These are phyloP conservation scores for Virgularia gustaviana DNA, from an alignment of 92 coral and sea anemone species.

Conservation along the genomic window DNA sequence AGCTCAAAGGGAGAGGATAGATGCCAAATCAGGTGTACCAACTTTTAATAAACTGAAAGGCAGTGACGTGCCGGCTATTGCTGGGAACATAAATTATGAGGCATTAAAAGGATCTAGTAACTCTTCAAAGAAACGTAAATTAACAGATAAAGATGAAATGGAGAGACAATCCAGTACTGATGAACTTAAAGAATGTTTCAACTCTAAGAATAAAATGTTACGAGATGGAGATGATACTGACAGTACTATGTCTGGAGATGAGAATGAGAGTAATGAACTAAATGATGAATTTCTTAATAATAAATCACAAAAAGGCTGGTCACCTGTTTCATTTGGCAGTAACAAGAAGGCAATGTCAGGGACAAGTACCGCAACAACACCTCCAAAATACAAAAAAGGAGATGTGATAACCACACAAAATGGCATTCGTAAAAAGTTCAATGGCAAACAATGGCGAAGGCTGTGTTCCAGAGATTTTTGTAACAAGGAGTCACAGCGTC, in stretches of 20 bases:
- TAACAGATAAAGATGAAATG: not conserved
- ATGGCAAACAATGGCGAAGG: slow-evolving; percentile 97
- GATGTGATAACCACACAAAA: slow-evolving; percentile 91
- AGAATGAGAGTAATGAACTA: slow-evolving; percentile 50
- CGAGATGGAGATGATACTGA: slow-evolving; percentile 83
- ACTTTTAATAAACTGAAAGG: not conserved
- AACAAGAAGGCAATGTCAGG: slow-evolving; percentile 63
- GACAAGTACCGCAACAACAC: slow-evolving; percentile 82
- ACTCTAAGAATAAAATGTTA: slow-evolving; percentile 10
- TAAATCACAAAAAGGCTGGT: slow-evolving; percentile 30
- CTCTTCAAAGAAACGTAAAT: slow-evolving; percentile 14
- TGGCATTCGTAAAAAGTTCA: slow-evolving; percentile 93
- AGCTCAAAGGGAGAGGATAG: slow-evolving; percentile 31
- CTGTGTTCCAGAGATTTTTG: slow-evolving; percentile 89
- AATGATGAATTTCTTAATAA: slow-evolving; percentile 29
- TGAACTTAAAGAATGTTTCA: slow-evolving; percentile 49
- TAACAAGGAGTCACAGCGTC: slow-evolving; percentile 90
- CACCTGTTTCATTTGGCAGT: slow-evolving; percentile 41
- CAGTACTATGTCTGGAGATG: slow-evolving; percentile 95
- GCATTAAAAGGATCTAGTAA: not conserved
- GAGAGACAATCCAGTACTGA: not conserved
- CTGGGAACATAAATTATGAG: slow-evolving; percentile 4
- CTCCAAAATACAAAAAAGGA: slow-evolving; percentile 92
- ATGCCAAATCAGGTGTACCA: not conserved
- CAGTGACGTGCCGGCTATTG: not conserved